These are phyloP conservation scores for Crax fasciolata DNA, from an alignment of 2,797 vertebrate genomes.

Conservation along the genomic window DNA sequence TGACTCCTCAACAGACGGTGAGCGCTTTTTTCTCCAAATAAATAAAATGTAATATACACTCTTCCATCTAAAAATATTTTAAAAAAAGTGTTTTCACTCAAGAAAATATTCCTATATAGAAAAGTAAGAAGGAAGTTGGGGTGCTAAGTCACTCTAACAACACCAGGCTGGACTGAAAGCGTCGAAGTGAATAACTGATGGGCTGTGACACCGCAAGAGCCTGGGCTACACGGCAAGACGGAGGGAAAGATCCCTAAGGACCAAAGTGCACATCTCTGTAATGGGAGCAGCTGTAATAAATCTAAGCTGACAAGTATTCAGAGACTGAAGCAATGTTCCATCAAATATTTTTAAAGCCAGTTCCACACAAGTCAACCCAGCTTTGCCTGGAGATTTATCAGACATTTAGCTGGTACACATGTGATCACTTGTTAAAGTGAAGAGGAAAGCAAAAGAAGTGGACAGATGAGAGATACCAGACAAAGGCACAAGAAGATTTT, in stretches of 20 bases:
- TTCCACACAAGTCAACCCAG: conserved; percentile 82
- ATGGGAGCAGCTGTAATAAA: conserved; percentile 79
- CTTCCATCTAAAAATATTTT: neutral
- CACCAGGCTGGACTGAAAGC: conserved; percentile 38
- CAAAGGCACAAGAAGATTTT: conserved; percentile 41
- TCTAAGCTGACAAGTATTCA: conserved; percentile 84
- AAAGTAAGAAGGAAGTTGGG: conserved; percentile 8
- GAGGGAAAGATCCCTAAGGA: conserved; percentile 75
- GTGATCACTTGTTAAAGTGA: conserved; percentile 76
- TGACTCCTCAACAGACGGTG: neutral
- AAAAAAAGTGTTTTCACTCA: neutral
- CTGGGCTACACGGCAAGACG: conserved; percentile 73
- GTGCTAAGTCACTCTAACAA: neutral
- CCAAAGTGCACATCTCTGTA: conserved; percentile 70
- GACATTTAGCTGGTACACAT: conserved; percentile 83
- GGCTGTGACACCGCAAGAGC: conserved; percentile 77
- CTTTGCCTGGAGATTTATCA: conserved; percentile 81
- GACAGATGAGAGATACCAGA: conserved; percentile 36
- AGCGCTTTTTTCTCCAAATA: neutral
- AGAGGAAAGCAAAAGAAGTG: conserved; percentile 46
- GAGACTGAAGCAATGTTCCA: conserved; percentile 82
- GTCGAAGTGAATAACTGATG: conserved; percentile 78
- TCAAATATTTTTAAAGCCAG: conserved; percentile 88
- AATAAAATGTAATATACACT: neutral
- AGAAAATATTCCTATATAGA: neutral